A percentile compares a stretch with the other conserved stretches of the same genome.
Conservation (phyloP, 2,113 vertebrate species). For the Bathybates hornii region DNA sequence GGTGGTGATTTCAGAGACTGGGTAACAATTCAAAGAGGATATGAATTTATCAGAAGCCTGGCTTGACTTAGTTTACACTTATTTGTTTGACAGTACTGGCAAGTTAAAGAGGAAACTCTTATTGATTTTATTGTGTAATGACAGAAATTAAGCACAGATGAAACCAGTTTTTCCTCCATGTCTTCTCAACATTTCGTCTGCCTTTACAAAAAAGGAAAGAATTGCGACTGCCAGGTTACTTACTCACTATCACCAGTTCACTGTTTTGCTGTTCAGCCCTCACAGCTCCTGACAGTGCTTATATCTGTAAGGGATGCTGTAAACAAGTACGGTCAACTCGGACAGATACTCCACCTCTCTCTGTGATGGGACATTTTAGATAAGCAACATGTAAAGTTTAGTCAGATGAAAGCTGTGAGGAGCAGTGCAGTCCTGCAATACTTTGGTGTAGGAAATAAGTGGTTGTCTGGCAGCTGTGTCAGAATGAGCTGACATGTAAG, state of each 20-base stretch:
- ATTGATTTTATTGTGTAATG: not conserved
- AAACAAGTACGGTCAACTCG: accelerated
- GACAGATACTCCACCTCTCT: not conserved
- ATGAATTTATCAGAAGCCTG: not conserved
- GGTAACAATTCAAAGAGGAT: not conserved
- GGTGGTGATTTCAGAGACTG: not conserved
- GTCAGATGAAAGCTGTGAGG: not conserved
- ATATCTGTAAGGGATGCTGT: not conserved
- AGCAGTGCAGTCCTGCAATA: not conserved
- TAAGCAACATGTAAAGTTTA: not conserved
- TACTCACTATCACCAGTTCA: not conserved
- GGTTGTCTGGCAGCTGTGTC: not conserved
- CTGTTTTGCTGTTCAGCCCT: not conserved
- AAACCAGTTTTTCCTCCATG: not conserved
- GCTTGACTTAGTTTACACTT: not conserved
- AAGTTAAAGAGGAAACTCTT: not conserved
- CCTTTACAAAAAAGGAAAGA: not conserved
- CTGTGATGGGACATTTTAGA: not conserved
- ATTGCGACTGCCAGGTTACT: not conserved
- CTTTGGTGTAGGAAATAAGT: not conserved
- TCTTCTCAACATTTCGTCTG: accelerated
- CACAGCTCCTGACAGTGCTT: not conserved
- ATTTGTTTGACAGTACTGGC: not conserved
- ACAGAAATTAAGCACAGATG: not conserved
- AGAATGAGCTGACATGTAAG: not conserved